A percentile compares a stretch with the other conserved stretches of the same genome.
Evolutionary conservation across 2,888 invertebrate species (phyloP).

Genomic region (Yponomeuta cagnagella): DNA sequence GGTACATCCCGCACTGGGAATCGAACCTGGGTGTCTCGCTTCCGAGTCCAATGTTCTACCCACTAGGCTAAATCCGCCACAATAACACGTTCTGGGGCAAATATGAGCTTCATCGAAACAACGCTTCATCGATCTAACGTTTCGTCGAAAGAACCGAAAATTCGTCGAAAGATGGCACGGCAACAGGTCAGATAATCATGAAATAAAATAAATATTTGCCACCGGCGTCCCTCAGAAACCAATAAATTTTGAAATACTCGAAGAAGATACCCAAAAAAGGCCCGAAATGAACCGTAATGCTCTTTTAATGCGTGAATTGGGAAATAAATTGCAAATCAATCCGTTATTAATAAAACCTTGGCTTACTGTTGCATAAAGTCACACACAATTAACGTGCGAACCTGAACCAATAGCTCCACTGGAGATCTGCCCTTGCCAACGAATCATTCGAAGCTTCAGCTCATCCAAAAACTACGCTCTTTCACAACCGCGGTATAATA

Average conservation of each 20-base stretch:
- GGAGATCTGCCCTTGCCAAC: neutral
- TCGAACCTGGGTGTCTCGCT: too few relatives aligned
- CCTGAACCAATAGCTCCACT: neutral
- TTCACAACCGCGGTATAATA: slow-evolving; percentile 20
- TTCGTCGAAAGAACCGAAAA: too few relatives aligned
- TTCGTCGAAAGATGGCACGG: too few relatives aligned
- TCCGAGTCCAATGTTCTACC: too few relatives aligned
- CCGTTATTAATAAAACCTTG: slow-evolving; percentile 21
- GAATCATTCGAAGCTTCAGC: neutral
- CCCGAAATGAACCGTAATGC: neutral
- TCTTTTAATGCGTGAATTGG: neutral
- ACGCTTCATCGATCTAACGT: too few relatives aligned
- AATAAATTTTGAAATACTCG: neutral
- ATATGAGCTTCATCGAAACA: too few relatives aligned
- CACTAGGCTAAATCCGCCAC: too few relatives aligned
- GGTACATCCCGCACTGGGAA: too few relatives aligned
- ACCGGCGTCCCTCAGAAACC: neutral
- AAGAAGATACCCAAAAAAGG: neutral
- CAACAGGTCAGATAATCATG: too few relatives aligned
- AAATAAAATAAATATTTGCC: neutral
- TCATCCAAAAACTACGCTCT: neutral
- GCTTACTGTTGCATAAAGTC: slow-evolving; percentile 33
- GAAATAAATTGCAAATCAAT: slow-evolving; percentile 10
- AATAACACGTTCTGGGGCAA: too few relatives aligned
- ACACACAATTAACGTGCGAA: slow-evolving; percentile 29